Percentiles rank a stretch among this genome's conserved stretches.
These are phyloP conservation scores for Gerosis bhagava DNA, from an alignment of 2,888 invertebrate genomes.

Conservation along the genomic window DNA sequence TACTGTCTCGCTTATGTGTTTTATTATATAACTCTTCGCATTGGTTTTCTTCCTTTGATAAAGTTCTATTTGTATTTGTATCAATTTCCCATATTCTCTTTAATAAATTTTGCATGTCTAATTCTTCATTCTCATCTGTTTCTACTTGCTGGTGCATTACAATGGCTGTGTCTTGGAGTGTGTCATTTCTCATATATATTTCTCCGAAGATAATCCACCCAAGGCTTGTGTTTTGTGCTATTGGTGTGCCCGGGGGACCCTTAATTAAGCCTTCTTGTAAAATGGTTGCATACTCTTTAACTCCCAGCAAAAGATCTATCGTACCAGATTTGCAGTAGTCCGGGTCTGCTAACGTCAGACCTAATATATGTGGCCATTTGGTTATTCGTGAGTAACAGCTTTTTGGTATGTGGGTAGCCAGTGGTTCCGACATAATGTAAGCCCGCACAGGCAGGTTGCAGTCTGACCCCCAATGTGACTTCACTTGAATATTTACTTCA, in stretches of 20 bases:
- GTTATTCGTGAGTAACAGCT: conserved; percentile 16
- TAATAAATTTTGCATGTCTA: conserved; percentile 11
- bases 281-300: conserved; percentile 31
- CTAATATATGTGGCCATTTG: conserved; percentile 22
- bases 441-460: conserved; percentile 17
- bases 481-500: conserved; percentile 24
- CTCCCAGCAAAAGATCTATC: conserved; percentile 35
- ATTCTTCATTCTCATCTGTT: too few species aligned
- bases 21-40: conserved; percentile 5
- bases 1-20: background rate
- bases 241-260: conserved; percentile 31
- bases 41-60: conserved; percentile 4
- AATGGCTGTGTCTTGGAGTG: background rate
- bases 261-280: conserved; percentile 29
- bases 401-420: conserved; percentile 31
- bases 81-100: conserved; percentile 11
- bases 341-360: conserved; percentile 12
- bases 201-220: too few species aligned
- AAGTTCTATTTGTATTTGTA: background rate
- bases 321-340: conserved; percentile 25
- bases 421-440: conserved; percentile 29
- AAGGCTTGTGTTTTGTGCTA: conserved; percentile 35
- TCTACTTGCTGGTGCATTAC: conserved; percentile 14
- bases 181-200: conserved; percentile 5
- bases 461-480: conserved; percentile 18